phyloP scores from a whole-genome alignment of 1,140 invertebrate genomes.

The Drosophila tani region DNA sequence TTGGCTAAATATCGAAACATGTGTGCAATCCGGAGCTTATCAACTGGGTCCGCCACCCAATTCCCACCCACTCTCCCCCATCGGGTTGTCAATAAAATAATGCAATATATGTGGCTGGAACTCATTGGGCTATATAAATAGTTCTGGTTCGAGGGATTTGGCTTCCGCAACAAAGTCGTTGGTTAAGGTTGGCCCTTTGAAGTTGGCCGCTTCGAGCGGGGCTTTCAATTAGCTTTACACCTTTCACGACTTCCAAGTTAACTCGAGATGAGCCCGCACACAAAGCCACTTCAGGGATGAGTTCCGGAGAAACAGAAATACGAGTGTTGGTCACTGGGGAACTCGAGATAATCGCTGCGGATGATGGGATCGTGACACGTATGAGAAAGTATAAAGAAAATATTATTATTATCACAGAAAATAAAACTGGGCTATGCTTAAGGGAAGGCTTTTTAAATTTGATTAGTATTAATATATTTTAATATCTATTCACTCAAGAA shows the following conservation, averaged over 20 bases:
- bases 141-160: slow-evolving; percentile 22
- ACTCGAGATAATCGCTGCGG: slow-evolving; percentile 2
- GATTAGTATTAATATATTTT: too few species aligned
- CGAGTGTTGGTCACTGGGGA: not conserved
- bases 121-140: slow-evolving; percentile 18
- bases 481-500: too few species aligned
- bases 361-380: slow-evolving; percentile 21
- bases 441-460: too few species aligned
- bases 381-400: not conserved
- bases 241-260: slow-evolving; percentile 52
- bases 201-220: slow-evolving; percentile 51
- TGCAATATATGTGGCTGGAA: slow-evolving; percentile 32
- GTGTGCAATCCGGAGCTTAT: slow-evolving; percentile 60
- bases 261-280: slow-evolving; percentile 52
- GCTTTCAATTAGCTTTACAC: slow-evolving; percentile 71
- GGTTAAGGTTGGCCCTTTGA: slow-evolving; percentile 48
- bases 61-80: slow-evolving; percentile 23
- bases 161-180: slow-evolving; percentile 65
- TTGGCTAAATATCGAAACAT: slow-evolving; percentile 58
- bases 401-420: too few species aligned
- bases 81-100: slow-evolving; percentile 46
- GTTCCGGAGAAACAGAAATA: slow-evolving; percentile 66
- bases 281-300: slow-evolving; percentile 29
- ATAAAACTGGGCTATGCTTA: too few species aligned
- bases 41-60: slow-evolving; percentile 1